These are phyloP conservation scores for Heteractis magnifica DNA, from an alignment of 92 coral and sea anemone species.

Conservation along the genomic window DNA sequence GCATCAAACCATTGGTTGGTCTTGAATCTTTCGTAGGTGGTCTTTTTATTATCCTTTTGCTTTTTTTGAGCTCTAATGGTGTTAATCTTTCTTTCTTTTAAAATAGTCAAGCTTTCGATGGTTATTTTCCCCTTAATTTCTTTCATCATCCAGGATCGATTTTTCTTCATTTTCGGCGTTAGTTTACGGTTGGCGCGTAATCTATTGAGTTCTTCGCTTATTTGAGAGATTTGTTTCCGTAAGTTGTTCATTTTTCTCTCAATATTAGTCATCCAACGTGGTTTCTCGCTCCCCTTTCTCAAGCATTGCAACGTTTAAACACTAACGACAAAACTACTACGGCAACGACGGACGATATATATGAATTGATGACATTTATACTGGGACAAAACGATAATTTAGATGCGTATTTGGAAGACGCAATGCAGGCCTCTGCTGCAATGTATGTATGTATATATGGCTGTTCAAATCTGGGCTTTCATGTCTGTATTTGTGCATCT, in stretches of 20 bases:
- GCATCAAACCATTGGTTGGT: constrained; percentile 31
- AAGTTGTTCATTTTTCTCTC: constrained; percentile 25
- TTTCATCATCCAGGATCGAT: constrained; percentile 26
- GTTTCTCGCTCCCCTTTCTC: background rate
- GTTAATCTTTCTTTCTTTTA: constrained; percentile 14
- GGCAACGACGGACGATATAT: too few species aligned
- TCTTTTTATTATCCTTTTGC: constrained; percentile 12
- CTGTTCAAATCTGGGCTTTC: too few species aligned
- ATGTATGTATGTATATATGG: too few species aligned
- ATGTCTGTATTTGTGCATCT: too few species aligned
- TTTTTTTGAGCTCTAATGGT: constrained; percentile 13
- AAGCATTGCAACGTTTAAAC: too few species aligned
- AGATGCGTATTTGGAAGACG: too few species aligned
- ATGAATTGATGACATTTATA: too few species aligned
- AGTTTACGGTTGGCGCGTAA: constrained; percentile 7
- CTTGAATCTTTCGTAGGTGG: constrained; percentile 21
- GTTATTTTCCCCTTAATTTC: too few species aligned
- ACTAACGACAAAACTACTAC: too few species aligned
- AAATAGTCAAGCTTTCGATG: too few species aligned
- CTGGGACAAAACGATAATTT: too few species aligned
- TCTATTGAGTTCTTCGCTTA: constrained; percentile 23
- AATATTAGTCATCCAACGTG: constrained; percentile 14
- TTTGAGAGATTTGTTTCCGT: constrained; percentile 33
- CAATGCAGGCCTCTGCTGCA: too few species aligned
- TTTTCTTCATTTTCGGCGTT: constrained; percentile 26